Evolutionary conservation across 2,888 invertebrate genomes (phyloP), one percentile per base, ranked within the genome.

Genomic region (Bombylius discolor): DNA sequence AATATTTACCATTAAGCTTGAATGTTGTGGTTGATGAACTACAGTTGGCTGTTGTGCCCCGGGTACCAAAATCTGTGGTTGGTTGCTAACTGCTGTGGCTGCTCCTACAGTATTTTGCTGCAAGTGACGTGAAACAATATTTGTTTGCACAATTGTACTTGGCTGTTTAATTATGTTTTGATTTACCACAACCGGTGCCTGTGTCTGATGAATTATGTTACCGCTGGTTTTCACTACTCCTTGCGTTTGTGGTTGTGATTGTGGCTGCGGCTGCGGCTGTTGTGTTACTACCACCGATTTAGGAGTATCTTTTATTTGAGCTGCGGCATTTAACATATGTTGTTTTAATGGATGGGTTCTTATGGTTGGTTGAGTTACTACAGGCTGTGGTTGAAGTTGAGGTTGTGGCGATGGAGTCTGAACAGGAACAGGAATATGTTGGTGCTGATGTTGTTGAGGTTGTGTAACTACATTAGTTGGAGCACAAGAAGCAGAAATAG

Each of bases 301-400:
- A 67, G 62, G 34, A 23, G 45, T 55, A 11, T 50, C 14, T 14
- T 65, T 65, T 61, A 72, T 70, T 60, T 78, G 78, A 42, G 78
- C 76, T 23, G 23, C 23, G 23, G 23, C 23, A 53, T 79, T 81
- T 31, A 83, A 66, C 5, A 83, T 81, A 60, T 82, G 82, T 4
- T 82, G 82, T 64, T 83, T 83, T 4, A 83, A 68, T 6, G 80
- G 80, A 31, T 81, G 81, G 0, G 80, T 70, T 32, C 71, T 69
- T 58, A 70, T 73, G 53, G 64, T 66, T 63, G 62, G 67, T 51
- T 67, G 65, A 49, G 68, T 56, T n/a, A 71, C 65, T 47, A 71
- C 64, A 1, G 67, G 63, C 52, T 71, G n/a, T 73, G 32, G 70
- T 70, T 14, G 73, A 67, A 48, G 66, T 63, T 53, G 67, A 11